Evolutionary conservation across 2,888 invertebrate species (phyloP).

Genomic region (Apoda limacodes): DNA sequence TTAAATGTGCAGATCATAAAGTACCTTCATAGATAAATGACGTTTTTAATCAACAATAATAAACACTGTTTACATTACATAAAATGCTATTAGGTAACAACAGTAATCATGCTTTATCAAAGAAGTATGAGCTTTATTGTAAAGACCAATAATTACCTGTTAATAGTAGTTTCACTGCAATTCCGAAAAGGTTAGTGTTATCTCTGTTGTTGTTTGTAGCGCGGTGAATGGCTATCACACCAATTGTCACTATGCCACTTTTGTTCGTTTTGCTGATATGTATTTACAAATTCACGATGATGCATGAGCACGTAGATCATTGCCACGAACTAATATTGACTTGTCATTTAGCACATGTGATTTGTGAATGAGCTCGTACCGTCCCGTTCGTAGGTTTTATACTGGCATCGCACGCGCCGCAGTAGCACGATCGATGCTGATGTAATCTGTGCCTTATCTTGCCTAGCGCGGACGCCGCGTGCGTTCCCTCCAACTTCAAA

Average conservation of each 20-base stretch:
- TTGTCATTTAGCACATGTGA: constrained; percentile 50
- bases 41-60: no score
- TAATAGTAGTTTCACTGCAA: no score
- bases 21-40: no score
- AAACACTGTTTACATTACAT: no score
- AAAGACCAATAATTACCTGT: no score
- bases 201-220: constrained; percentile 59
- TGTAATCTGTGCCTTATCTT: constrained; percentile 52
- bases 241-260: constrained; percentile 66
- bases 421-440: constrained; percentile 34
- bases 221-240: constrained; percentile 60
- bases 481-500: constrained; percentile 4
- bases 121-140: no score
- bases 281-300: constrained; percentile 41
- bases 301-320: constrained; percentile 63
- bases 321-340: constrained; percentile 57
- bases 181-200: constrained; percentile 40
- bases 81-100: no score
- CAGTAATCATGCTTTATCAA: no score
- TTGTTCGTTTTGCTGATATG: constrained; percentile 51
- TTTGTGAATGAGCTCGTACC: constrained; percentile 45
- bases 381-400: constrained; percentile 37
- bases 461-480: constrained; percentile 22
- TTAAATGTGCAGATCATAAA: no score
- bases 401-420: constrained; percentile 30